Conservation (phyloP, 2,113 vertebrate genomes). For the Cyphomyrus discorhynchus region DNA sequence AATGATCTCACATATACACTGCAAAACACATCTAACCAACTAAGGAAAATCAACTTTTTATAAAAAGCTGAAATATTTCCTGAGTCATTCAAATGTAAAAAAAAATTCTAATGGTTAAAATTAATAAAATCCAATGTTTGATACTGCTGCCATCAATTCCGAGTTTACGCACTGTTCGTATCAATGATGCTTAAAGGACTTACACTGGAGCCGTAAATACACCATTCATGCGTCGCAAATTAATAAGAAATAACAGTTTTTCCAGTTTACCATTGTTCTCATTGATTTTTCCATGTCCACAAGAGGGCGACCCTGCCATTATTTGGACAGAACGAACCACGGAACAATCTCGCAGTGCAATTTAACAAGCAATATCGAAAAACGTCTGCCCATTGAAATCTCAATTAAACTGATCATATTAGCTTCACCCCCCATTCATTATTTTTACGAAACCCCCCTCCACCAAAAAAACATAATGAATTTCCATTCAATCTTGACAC, state of each 20-base stretch:
- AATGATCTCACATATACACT: not conserved
- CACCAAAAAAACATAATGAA: not conserved
- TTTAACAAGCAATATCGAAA: not conserved
- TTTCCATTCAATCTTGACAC: not conserved
- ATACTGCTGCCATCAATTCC: not conserved
- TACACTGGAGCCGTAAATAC: not conserved
- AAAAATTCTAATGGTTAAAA: not conserved
- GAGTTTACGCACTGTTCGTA: not conserved
- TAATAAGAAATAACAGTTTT: not conserved
- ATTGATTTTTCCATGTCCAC: not conserved
- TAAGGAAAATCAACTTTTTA: not conserved
- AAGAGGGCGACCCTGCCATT: not conserved
- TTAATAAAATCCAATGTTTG: not conserved
- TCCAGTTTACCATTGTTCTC: not conserved
- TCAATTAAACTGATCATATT: slow-evolving; percentile 1
- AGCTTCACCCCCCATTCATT: not conserved
- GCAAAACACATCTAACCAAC: not conserved
- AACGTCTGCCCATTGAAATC: not conserved
- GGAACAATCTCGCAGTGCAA: not conserved
- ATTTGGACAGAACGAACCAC: not conserved
- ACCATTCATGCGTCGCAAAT: not conserved
- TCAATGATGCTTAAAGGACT: not conserved
- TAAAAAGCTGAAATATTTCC: not conserved
- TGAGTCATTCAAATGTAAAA: not conserved
- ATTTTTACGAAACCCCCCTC: not conserved